A percentile compares a stretch with the other conserved stretches of the same genome.
Conservation (phyloP, 2,888 invertebrate genomes). For the Clepsis dumicolana region DNA sequence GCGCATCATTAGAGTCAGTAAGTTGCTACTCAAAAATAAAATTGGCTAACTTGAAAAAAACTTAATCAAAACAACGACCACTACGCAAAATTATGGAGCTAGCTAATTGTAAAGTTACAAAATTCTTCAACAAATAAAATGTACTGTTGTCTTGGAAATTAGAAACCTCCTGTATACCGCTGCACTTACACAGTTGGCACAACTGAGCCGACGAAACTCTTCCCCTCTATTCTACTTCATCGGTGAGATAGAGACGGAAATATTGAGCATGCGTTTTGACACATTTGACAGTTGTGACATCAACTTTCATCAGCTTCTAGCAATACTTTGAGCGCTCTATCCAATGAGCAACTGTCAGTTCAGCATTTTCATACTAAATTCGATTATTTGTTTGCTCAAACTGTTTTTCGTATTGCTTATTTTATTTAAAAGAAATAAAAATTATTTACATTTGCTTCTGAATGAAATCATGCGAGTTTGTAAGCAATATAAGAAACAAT, state of each 20-base stretch:
- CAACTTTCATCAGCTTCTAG: no score
- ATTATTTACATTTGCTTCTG: not conserved
- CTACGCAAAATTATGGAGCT: not conserved
- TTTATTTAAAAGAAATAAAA: not conserved
- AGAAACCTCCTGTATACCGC: not conserved
- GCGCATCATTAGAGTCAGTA: conserved; percentile 3
- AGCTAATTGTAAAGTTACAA: not conserved
- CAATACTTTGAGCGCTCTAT: not conserved
- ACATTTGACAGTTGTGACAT: not conserved
- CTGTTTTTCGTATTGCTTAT: not conserved
- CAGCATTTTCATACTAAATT: not conserved
- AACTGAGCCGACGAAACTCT: not conserved
- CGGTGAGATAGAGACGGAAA: not conserved
- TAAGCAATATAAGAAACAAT: not conserved
- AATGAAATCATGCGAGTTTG: not conserved
- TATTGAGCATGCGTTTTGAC: not conserved
- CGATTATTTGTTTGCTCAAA: not conserved
- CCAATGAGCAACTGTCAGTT: not conserved
- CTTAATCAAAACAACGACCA: not conserved
- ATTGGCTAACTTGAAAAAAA: conserved; percentile 10
- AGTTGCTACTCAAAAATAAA: conserved; percentile 8
- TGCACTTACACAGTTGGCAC: not conserved
- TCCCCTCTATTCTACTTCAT: not conserved
- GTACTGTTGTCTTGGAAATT: not conserved
- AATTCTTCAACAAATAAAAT: not conserved